A percentile compares a stretch with the other conserved stretches of the same genome.
These are phyloP conservation scores for Panagrolaimus sp. DNA, from an alignment of 1,140 invertebrate genomes.

Conservation along the genomic window DNA sequence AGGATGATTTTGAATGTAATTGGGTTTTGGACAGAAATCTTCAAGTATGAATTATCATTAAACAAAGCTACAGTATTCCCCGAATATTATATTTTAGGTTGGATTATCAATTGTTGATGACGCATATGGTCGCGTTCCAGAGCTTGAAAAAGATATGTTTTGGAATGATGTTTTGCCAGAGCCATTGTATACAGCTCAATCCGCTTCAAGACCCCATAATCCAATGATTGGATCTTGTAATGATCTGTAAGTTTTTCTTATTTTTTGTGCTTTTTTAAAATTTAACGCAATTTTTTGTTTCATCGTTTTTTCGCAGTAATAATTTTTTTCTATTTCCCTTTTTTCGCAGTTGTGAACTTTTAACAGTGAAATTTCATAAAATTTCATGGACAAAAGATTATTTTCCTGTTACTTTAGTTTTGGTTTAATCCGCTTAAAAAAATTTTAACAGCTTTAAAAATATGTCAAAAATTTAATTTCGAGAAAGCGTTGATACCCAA, in stretches of 20 bases:
- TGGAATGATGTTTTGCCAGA: constrained; percentile 14
- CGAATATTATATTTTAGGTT: not conserved
- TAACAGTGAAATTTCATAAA: too few species aligned
- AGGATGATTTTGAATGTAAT: constrained; percentile 13
- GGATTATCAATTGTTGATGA: constrained; percentile 2
- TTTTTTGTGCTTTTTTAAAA: not conserved
- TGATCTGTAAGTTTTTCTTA: constrained; percentile 30
- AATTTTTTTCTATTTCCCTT: too few species aligned
- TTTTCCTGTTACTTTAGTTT: too few species aligned
- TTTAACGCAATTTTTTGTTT: not conserved
- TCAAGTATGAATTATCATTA: constrained; percentile 1
- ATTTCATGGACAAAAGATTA: too few species aligned
- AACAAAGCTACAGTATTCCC: not conserved
- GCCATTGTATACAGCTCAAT: constrained; percentile 28
- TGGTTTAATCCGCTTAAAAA: too few species aligned
- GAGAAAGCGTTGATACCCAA: too few species aligned
- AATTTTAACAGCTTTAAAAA: too few species aligned
- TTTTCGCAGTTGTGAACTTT: too few species aligned
- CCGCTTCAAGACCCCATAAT: constrained; percentile 41
- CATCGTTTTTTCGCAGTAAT: too few species aligned
- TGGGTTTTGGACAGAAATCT: constrained; percentile 17
- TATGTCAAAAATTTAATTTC: too few species aligned
- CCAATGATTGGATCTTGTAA: constrained; percentile 50
- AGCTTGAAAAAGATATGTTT: constrained; percentile 3
- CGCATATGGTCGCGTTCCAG: not conserved